Conservation (phyloP, 2,888 invertebrate genomes). For the Sylvicola cinctus region DNA sequence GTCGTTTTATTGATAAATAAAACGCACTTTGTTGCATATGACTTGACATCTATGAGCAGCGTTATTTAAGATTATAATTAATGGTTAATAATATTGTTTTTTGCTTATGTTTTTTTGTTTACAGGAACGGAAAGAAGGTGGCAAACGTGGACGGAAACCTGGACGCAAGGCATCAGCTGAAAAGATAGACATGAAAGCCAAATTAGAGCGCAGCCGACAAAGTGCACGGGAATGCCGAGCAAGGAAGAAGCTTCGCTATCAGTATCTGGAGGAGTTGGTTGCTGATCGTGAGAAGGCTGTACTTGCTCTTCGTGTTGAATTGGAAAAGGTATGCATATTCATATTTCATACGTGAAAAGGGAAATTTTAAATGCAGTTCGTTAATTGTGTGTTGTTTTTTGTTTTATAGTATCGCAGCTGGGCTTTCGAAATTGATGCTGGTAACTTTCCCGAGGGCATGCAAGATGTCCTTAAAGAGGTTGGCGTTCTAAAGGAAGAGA, state of each 20-base stretch:
- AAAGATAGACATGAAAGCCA: slow-evolving; percentile 85
- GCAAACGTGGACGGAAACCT: slow-evolving; percentile 74
- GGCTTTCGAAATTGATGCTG: slow-evolving; percentile 63
- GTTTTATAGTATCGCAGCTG: slow-evolving; percentile 55
- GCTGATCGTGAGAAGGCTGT: slow-evolving; percentile 85
- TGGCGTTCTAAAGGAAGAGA: slow-evolving; percentile 48
- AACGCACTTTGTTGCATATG: too few relatives aligned
- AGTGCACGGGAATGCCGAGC: slow-evolving; percentile 95
- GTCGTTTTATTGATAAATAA: too few relatives aligned
- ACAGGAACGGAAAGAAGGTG: slow-evolving; percentile 49
- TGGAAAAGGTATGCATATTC: slow-evolving; percentile 52
- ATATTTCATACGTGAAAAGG: background rate
- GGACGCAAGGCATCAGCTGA: slow-evolving; percentile 66
- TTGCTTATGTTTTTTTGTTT: too few relatives aligned
- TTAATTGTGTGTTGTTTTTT: slow-evolving; percentile 7
- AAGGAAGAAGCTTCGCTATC: slow-evolving; percentile 88
- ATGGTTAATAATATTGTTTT: too few relatives aligned
- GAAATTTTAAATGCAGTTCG: slow-evolving; percentile 7
- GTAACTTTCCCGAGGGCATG: slow-evolving; percentile 57
- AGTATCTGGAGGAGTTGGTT: slow-evolving; percentile 89
- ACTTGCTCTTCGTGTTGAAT: slow-evolving; percentile 63
- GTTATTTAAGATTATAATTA: too few relatives aligned
- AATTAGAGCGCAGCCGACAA: slow-evolving; percentile 85
- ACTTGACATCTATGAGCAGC: too few relatives aligned
- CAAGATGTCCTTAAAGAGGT: slow-evolving; percentile 55